Evolutionary conservation across 2,797 vertebrate species (phyloP), one percentile per base, ranked within the genome.

Genomic region (Loris lydekkerianus): DNA sequence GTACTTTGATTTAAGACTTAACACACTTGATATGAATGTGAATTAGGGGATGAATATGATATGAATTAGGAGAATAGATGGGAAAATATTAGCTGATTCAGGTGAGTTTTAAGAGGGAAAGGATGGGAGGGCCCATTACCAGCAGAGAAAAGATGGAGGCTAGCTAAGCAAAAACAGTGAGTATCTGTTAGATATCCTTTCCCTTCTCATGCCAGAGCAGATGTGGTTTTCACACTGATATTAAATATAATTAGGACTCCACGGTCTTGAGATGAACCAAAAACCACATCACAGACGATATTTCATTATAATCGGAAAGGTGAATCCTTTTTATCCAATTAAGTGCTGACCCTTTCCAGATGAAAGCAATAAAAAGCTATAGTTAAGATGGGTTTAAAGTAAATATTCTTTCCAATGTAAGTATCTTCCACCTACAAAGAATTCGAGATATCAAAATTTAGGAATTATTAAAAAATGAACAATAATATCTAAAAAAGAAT

Each of bases 351-450:
- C 89, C 8, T 86, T 94, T 31, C 7, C 60, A 96, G 58, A 3
- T 56, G 91, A 89, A 20, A 86, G 58, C 70, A 92, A 91, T 67
- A 37, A 76, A 93, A 91, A 91, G 0, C 84, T 17, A 5, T 18
- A 95, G 34, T 70, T 83, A 40, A 88, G n/a, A 82, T 63, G 34
- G 14, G 82, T 49, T 96, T 61, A 95, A 81, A 88, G 65, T 77
- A 93, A 94, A 89, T 69, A 89, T 91, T 89, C 73, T 46, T 3
- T 83, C 37, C 91, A 29, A 67, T 89, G 90, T 10, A 76, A 84
- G 7, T 34, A 23, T 61, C 69, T 60, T 89, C 2, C 13, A 75
- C 61, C 65, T 89, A 58, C 9, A 58, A 78, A 67, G n/a, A 93
- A 90, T 60, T 83, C 11, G 29, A 86, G 10, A 69, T 77, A 91